Conservation (phyloP, 2,888 invertebrate genomes). For the Campoletis raptor region DNA sequence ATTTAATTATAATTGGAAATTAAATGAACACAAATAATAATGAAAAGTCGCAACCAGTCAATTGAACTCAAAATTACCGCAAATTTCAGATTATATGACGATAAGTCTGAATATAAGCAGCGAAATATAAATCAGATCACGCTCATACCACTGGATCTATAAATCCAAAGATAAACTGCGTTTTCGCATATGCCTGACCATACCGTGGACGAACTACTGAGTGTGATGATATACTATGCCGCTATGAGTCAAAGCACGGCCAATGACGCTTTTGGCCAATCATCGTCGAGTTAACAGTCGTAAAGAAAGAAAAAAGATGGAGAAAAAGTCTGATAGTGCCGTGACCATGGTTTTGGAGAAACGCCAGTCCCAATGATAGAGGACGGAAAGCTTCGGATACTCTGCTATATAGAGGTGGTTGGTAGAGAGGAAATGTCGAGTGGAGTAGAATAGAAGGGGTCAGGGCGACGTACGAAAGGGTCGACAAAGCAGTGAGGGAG, state of each 20-base stretch:
- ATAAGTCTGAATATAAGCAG: background rate
- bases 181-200: constrained; percentile 45
- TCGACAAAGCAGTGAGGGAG: constrained; percentile 56
- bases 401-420: constrained; percentile 35
- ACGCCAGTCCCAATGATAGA: constrained; percentile 52
- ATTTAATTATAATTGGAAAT: too few species aligned
- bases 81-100: background rate
- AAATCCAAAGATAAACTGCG: background rate
- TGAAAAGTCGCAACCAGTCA: background rate
- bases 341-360: constrained; percentile 59
- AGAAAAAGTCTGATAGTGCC: constrained; percentile 40
- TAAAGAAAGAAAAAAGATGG: constrained; percentile 13
- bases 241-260: constrained; percentile 41
- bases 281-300: constrained; percentile 51
- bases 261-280: constrained; percentile 67
- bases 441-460: constrained; percentile 56
- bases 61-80: background rate
- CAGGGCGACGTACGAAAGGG: constrained; percentile 55
- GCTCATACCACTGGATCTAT: background rate
- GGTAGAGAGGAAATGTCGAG: constrained; percentile 41
- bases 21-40: background rate
- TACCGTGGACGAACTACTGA: constrained; percentile 50
- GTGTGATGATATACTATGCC: background rate
- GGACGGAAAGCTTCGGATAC: constrained; percentile 27
- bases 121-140: background rate